Evolutionary conservation across 2,888 invertebrate species (phyloP), one percentile per base, ranked within the genome.

Genomic region (Microctonus aethiopoides): DNA sequence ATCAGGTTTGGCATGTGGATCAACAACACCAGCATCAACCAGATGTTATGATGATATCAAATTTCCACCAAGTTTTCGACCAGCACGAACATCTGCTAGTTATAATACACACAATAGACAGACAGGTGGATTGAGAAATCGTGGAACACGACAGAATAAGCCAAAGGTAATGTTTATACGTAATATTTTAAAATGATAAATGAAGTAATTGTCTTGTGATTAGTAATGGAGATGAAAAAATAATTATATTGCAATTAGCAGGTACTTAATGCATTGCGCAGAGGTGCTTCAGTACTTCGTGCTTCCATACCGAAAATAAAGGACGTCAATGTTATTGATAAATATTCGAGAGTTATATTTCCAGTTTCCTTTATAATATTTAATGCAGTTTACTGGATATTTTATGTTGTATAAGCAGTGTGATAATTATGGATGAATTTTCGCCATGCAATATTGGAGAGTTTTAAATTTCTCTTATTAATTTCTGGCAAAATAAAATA

Each of bases 301-400:
- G 92, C 93, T n/a, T 94, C 95, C 36, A 92, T 97, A 91, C 97
- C 97, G n/a, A 95, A 94, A 88, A 97, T 99, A 78, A 94, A 97
- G 81, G 98, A 99, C 87, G 98, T 99, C 72, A 99, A 99, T 87
- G 93, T 98, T 77, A 98, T 99, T 83, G 99, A 99, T 88, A 98
- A 98, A 82, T 98, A 98, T 87, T 98, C 98, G 39, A 91, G 99
- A 78, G 93, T 99, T 81, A 91, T 98, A 75, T 99, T 99, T 87
- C 99, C 99, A 0, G 93, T 98, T 74, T 94, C 97, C 79, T 99
- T 99, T 87, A 91, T 98, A 82, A 89, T 97, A 77, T 99, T 99
- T 89, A 99, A 99, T 87, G 92, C 94, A 51, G 92, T 95, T 78
- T 99, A 99, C 87, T 99, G 98, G 98, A 91, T 94, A 79, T 98